Evolutionary conservation across 2,113 vertebrate genomes (phyloP), one percentile per base, ranked within the genome.

Genomic region (Malurus elegans): DNA sequence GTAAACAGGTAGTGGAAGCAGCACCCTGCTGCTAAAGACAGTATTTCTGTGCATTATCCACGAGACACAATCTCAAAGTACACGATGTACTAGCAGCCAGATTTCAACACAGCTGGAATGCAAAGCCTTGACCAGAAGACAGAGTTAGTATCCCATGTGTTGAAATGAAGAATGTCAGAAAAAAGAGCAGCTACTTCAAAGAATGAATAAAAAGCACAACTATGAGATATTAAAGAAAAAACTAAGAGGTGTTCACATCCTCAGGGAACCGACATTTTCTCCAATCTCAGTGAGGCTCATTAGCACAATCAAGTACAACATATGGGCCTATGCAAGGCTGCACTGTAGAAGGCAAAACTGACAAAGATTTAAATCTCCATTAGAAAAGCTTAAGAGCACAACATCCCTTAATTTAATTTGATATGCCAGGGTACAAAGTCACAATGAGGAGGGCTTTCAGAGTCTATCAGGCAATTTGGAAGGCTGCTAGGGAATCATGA

Each of bases 361-460:
- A 67, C 47, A 75, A 78, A 93, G 86, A 83, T 29, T 96, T 92
- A 91, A 71, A 79, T 90, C 66, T 69, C 74, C 32, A 18, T 75
- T 70, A 36, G 58, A 94, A 92, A 90, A 85, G 21, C 9, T 45
- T 38, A 81, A 82, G 54, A 88, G 58, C 72, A 93, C 62, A 90
- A 67, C 72, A 90, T 44, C 80, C 16, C 34, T 64, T 86, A 70
- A 76, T 71, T 81, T 86, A 71, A 82, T 79, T 34, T 36, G 67
- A 79, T 57, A 44, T 47, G 13, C 34, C 61, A 64, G n/a, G 2
- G 28, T 57, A 74, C 5, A 10, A 42, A 83, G 25, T 62, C 86
- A 91, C 16, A 42, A 50, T 65, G 64, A 93, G 64, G 38, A 79
- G 3, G 7, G 10, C 47, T 90, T 91, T 94, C 76, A 86, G 53